A percentile compares a stretch with the other conserved stretches of the same genome.
phyloP scores from a whole-genome alignment of 2,113 vertebrate species.

The Eulemur macaco region DNA sequence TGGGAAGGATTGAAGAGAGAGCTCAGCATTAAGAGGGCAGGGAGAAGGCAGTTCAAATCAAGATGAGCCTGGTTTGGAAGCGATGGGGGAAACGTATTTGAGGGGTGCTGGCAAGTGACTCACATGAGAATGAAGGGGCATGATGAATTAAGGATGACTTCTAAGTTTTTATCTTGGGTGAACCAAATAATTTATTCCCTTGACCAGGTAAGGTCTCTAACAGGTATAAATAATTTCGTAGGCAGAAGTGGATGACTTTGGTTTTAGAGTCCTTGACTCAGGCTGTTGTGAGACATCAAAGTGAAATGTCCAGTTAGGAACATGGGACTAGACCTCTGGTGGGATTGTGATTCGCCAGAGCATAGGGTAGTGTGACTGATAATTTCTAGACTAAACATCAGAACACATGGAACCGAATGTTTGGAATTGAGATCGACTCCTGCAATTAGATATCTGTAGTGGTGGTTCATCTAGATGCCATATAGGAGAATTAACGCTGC shows the following conservation, averaged over 20 bases:
- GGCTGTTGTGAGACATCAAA: neutral
- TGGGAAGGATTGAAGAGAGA: neutral
- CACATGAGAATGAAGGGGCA: neutral
- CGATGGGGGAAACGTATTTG: neutral
- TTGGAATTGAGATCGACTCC: neutral
- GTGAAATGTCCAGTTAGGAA: neutral
- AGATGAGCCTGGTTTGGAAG: neutral
- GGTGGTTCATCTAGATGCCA: neutral
- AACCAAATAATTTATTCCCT: neutral
- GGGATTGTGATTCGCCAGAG: neutral
- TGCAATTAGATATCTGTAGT: too few relatives aligned
- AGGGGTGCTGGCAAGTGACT: neutral
- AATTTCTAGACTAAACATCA: neutral
- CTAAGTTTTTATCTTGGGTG: neutral
- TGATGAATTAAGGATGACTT: neutral
- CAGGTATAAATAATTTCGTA: neutral
- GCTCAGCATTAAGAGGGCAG: neutral
- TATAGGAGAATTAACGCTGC: neutral
- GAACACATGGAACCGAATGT: neutral
- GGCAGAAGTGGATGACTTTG: neutral
- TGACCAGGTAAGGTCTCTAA: neutral
- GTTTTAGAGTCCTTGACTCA: neutral
- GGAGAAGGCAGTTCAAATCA: neutral
- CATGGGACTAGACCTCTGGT: neutral
- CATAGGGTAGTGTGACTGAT: too few relatives aligned